Evolutionary conservation across 2,888 invertebrate genomes (phyloP).

Genomic region (Hypomecis atomaria): DNA sequence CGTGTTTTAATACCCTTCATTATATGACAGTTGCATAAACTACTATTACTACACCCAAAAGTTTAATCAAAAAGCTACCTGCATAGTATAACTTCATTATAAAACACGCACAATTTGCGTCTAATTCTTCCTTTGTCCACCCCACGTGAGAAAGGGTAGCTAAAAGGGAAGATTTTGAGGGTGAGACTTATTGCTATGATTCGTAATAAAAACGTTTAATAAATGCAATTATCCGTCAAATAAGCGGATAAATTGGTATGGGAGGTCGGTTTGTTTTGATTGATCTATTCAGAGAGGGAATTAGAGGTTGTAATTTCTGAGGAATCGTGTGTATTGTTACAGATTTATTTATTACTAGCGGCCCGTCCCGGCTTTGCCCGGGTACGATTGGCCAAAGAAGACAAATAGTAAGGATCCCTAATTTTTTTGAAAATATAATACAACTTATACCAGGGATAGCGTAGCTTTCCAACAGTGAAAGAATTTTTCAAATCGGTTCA

Average conservation of each 20-base stretch:
- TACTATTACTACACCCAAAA: neutral
- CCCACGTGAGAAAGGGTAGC: constrained; percentile 27
- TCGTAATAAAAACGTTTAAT: constrained; percentile 40
- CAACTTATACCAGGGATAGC: too few species aligned
- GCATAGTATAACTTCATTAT: constrained; percentile 43
- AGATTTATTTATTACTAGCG: neutral
- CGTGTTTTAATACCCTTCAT: too few species aligned
- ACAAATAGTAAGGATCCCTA: too few species aligned
- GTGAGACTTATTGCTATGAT: constrained; percentile 38
- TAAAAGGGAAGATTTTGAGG: neutral
- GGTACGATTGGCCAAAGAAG: too few species aligned
- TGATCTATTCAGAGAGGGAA: neutral
- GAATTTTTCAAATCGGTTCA: too few species aligned
- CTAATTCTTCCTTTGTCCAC: constrained; percentile 47
- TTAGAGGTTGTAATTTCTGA: neutral
- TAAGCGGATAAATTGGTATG: constrained; percentile 47
- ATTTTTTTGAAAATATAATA: too few species aligned
- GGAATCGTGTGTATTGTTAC: neutral
- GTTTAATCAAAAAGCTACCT: neutral
- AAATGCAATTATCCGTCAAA: constrained; percentile 44
- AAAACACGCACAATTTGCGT: constrained; percentile 47
- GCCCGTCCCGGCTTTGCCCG: too few species aligned
- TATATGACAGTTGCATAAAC: too few species aligned
- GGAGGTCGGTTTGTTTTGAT: constrained; percentile 26
- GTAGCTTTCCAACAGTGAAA: too few species aligned